phyloP scores from a whole-genome alignment of 1,140 invertebrate species.

The Apis mellifera region Amel_HAv3.1 CM009933.2:6713501-6714000 shows the following conservation, averaged over 20 bases:
- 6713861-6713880: not conserved
- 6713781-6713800: not conserved
- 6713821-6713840: not conserved
- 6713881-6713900: not conserved
- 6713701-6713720: not conserved
- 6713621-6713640: not conserved
- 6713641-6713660: not conserved
- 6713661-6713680: not conserved
- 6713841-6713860: not conserved
- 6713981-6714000: not conserved
- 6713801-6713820: not conserved
- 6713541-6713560: not conserved
- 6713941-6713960: slow-evolving; percentile 14
- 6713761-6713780: not conserved
- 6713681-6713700: slow-evolving; percentile 1
- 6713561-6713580: not conserved
- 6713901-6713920: not conserved
- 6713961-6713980: not conserved
- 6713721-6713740: not conserved
- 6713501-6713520: too few species aligned
- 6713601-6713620: not conserved
- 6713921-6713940: not conserved
- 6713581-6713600: not conserved
- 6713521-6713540: too few species aligned
- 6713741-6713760: slow-evolving; percentile 15